Conservation (phyloP, 2,113 vertebrate species). For the Caretta caretta region DNA sequence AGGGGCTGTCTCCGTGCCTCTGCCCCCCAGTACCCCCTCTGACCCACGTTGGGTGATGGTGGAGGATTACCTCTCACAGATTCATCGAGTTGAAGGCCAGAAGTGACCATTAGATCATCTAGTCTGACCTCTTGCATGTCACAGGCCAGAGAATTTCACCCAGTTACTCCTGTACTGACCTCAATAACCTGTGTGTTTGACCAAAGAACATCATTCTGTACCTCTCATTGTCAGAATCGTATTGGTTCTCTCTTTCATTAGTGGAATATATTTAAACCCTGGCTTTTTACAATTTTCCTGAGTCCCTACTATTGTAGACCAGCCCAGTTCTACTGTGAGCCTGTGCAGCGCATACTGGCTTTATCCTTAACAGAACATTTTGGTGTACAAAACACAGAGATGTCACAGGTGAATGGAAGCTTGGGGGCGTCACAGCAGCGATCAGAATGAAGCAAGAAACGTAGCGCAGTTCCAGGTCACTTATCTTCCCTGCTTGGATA, state of each 20-base stretch:
- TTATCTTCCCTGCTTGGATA: background rate
- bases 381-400: background rate
- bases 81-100: background rate
- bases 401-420: background rate
- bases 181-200: background rate
- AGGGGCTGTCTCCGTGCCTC: background rate
- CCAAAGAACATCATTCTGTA: background rate
- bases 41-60: accelerated
- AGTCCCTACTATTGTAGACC: background rate
- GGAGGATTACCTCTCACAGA: background rate
- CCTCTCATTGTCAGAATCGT: background rate
- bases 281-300: accelerated
- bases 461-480: background rate
- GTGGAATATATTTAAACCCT: background rate
- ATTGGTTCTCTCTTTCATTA: background rate
- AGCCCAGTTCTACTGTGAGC: background rate
- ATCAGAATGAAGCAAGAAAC: background rate
- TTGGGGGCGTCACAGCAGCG: background rate
- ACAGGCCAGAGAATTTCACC: background rate
- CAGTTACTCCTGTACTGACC: background rate
- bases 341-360: background rate
- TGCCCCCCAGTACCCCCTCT: background rate
- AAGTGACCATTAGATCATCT: background rate
- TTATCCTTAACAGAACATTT: background rate
- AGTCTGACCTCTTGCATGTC: background rate